These are phyloP conservation scores for Aix galericulata DNA, from an alignment of 2,113 vertebrate genomes.

Conservation along the genomic window DNA sequence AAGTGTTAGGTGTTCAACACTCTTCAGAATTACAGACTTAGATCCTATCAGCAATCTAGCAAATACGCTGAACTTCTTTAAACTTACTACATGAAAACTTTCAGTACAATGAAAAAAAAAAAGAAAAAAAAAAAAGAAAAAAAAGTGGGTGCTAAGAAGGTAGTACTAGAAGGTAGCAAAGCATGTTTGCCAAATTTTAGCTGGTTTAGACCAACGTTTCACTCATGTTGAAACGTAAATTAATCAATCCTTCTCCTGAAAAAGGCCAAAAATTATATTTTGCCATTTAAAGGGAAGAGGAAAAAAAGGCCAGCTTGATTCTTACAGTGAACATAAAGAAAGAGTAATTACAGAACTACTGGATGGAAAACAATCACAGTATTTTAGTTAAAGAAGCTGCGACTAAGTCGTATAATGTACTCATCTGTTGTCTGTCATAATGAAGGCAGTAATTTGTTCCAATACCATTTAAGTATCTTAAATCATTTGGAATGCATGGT, in stretches of 20 bases:
- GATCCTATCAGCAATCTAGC: background rate
- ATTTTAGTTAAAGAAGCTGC: slow-evolving; percentile 62
- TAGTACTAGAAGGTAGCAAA: background rate
- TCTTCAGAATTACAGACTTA: background rate
- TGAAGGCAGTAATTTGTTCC: slow-evolving; percentile 71
- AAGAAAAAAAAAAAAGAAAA: background rate
- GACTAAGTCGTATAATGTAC: slow-evolving; percentile 42
- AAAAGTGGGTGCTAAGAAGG: background rate
- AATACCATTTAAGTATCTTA: slow-evolving; percentile 55
- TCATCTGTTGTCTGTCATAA: slow-evolving; percentile 61
- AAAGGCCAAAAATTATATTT: background rate
- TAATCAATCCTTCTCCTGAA: background rate
- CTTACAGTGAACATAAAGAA: slow-evolving; percentile 47
- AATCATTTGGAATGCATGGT: slow-evolving; percentile 47
- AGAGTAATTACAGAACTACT: slow-evolving; percentile 61
- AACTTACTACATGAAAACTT: background rate
- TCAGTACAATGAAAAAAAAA: background rate
- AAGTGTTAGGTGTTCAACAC: background rate
- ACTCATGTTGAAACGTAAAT: background rate
- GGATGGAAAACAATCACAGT: slow-evolving; percentile 51
- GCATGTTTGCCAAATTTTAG: background rate
- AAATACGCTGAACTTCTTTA: background rate
- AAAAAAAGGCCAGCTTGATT: background rate
- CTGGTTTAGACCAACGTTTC: background rate
- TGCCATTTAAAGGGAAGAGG: background rate